phyloP scores from a whole-genome alignment of 2,113 vertebrate genomes.

The Maccullochella peelii region DNA sequence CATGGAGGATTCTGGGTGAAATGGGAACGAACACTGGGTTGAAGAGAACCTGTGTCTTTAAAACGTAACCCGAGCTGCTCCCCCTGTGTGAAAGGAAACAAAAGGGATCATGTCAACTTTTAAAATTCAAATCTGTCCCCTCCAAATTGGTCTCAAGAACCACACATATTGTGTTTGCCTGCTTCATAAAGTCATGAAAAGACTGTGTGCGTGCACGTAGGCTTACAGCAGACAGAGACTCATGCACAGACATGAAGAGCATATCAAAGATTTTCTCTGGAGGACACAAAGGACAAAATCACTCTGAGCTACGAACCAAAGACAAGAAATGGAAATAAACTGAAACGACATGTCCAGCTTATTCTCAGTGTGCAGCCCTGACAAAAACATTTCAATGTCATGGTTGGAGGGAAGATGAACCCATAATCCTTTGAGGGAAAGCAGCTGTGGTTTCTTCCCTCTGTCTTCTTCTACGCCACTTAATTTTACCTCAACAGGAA shows the following conservation, averaged over 20 bases:
- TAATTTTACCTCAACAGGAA: slow-evolving; percentile 59
- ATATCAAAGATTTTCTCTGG: slow-evolving; percentile 32
- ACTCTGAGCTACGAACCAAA: slow-evolving; percentile 77
- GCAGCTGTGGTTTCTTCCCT: slow-evolving; percentile 2
- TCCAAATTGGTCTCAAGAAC: slow-evolving; percentile 26
- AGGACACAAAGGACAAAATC: slow-evolving; percentile 35
- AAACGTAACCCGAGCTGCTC: slow-evolving; percentile 42
- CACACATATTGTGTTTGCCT: neutral
- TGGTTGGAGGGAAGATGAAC: slow-evolving; percentile 24
- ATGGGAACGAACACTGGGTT: slow-evolving; percentile 34
- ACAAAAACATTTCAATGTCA: slow-evolving; percentile 4
- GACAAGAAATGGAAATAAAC: slow-evolving; percentile 45
- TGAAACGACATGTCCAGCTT: neutral
- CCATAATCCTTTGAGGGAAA: slow-evolving; percentile 13
- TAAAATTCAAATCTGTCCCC: slow-evolving; percentile 17
- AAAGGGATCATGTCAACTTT: slow-evolving; percentile 61
- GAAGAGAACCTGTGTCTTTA: slow-evolving; percentile 41
- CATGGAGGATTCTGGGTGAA: slow-evolving; percentile 33
- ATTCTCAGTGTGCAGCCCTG: neutral
- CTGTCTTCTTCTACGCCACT: slow-evolving; percentile 21
- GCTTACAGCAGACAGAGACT: slow-evolving; percentile 9
- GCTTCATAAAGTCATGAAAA: slow-evolving; percentile 7
- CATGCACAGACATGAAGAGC: slow-evolving; percentile 17
- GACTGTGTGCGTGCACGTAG: neutral
- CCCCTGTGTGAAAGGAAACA: slow-evolving; percentile 56